Percentiles rank a stretch among this genome's conserved stretches.
phyloP scores from a whole-genome alignment of 2,797 vertebrate genomes.

The Acomys russatus region DNA sequence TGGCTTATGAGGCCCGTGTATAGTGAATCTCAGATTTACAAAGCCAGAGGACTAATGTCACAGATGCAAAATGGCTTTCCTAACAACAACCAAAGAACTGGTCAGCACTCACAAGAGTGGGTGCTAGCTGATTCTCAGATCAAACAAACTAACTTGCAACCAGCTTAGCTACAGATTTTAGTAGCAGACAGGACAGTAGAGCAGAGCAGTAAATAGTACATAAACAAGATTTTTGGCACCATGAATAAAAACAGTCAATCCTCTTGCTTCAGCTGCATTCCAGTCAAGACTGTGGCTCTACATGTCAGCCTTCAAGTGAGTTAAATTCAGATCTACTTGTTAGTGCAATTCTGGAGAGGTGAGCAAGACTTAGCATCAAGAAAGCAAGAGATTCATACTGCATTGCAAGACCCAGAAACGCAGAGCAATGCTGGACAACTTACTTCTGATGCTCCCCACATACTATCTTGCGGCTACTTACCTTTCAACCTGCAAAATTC shows the following conservation, averaged over 20 bases:
- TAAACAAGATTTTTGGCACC: slow-evolving; percentile 50
- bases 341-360: slow-evolving; percentile 63
- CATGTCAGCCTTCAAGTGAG: slow-evolving; percentile 62
- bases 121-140: slow-evolving; percentile 1
- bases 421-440: slow-evolving; percentile 66
- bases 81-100: slow-evolving; percentile 12
- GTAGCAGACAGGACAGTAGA: slow-evolving; percentile 45
- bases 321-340: slow-evolving; percentile 64
- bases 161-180: slow-evolving; percentile 70
- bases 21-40: slow-evolving; percentile 29
- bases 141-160: slow-evolving; percentile 63
- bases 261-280: slow-evolving; percentile 71
- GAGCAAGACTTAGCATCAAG: slow-evolving; percentile 80
- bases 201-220: slow-evolving; percentile 50
- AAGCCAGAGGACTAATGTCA: slow-evolving; percentile 48
- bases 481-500: slow-evolving; percentile 83
- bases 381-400: slow-evolving; percentile 84
- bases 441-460: slow-evolving; percentile 68
- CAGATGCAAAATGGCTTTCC: background rate
- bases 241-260: slow-evolving; percentile 50
- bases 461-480: slow-evolving; percentile 76
- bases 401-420: slow-evolving; percentile 84
- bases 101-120: slow-evolving; percentile 44
- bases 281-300: slow-evolving; percentile 32
- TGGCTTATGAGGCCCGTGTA: slow-evolving; percentile 44